Evolutionary conservation across 2,113 vertebrate genomes (phyloP), one percentile per base, ranked within the genome.

Genomic region (Mastomys natalensis): DNA sequence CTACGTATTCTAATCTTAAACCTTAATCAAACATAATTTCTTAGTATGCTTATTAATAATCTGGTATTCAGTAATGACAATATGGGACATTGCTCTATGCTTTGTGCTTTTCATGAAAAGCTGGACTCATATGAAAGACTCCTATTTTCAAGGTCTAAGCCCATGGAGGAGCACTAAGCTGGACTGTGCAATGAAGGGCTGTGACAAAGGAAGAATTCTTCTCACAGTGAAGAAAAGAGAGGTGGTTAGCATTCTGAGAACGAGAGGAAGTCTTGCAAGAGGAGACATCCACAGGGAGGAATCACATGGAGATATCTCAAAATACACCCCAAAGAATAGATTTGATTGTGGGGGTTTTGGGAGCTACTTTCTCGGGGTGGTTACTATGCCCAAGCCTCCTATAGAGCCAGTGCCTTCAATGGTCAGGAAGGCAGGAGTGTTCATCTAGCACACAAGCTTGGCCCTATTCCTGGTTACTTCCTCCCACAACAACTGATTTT

Each of bases 1-100:
- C 43, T 94, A 16, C 55, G 58, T 80, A 95, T 96, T 82, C 62
- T 64, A 55, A 87, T 78, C 76, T 95, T 73, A 72, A 31, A 55
- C 8, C 40, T 66, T 76, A 92, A 82, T 70, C 16, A 77, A 62
- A 17, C 48, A 34, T 89, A 64, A 64, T 37, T 87, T 84, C n/a
- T n/a, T 87, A 43, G 62, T 77, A 26, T 55, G 21, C 78, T 82
- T 96, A 86, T 88, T 81, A 78, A 40, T 73, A 34, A 82, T 66
- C 58, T 91, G 29, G 26, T 21, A 22, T 43, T 48, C 3, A 1
- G 16, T 60, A 12, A 64, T 60, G 58, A 87, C 15, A 37, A 43
- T 91, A 48, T 76, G 43, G 55, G 70, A 58, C 40, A 64, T 91
- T 85, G 53, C 13, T 85, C 55, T 90, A 24, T 87, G 77, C 45